Conservation (phyloP, 2,113 vertebrate genomes). For the Ardeotis arabs region DNA sequence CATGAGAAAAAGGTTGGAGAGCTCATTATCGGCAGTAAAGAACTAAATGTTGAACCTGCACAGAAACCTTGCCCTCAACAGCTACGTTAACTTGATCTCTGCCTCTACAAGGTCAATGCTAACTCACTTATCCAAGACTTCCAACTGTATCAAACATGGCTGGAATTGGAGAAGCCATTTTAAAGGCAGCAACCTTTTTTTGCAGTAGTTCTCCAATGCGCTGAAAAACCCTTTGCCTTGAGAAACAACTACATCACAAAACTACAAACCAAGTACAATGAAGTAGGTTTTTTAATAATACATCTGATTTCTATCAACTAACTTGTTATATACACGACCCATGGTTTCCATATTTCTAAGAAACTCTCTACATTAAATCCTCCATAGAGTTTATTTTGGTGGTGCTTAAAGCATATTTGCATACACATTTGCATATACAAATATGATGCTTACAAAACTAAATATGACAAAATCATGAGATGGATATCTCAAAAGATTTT, state of each 20-base stretch:
- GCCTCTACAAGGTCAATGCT: neutral
- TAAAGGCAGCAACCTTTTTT: neutral
- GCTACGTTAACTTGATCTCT: neutral
- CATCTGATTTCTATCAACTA: neutral
- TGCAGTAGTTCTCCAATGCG: neutral
- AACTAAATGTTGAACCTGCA: neutral
- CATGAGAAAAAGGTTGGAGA: neutral
- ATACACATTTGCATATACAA: neutral
- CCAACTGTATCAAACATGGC: accelerated
- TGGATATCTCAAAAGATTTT: neutral
- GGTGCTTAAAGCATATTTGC: neutral
- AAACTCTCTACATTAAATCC: neutral
- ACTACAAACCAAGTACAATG: neutral
- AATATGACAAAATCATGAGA: neutral
- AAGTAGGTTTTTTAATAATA: neutral
- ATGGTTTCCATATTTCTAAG: neutral
- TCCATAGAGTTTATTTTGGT: neutral
- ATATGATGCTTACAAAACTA: neutral
- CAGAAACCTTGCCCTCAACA: neutral
- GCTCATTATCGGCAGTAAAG: neutral
- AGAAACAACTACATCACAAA: neutral
- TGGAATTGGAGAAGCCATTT: neutral
- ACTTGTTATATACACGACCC: neutral
- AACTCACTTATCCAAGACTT: neutral
- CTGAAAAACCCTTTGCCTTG: neutral